Percentiles rank a stretch among this genome's conserved stretches.
These are phyloP conservation scores for Penaeus indicus DNA, from an alignment of 1,140 invertebrate species.

Conservation along the genomic window DNA sequence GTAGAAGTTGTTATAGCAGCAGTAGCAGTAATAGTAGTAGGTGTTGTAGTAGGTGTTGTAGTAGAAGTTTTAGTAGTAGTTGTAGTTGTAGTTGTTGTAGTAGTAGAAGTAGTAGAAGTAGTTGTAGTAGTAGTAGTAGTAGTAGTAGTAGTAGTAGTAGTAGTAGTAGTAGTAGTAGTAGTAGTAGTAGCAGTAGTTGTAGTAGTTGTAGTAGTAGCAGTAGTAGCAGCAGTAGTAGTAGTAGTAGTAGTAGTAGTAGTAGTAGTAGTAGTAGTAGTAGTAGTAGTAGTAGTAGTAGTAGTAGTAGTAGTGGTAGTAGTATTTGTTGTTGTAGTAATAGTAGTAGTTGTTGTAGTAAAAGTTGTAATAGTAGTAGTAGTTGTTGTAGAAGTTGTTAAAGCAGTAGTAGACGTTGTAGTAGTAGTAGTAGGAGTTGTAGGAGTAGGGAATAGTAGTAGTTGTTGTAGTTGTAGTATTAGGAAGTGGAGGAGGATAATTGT, in stretches of 20 bases:
- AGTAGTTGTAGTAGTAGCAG: slow-evolving; percentile 13
- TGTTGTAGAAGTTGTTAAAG: not conserved
- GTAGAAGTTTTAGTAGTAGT: not conserved
- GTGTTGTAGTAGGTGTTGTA: not conserved
- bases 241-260: slow-evolving; percentile 9
- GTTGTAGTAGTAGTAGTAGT: slow-evolving; percentile 6
- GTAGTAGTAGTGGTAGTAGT: slow-evolving; percentile 13
- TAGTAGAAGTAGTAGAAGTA: slow-evolving; percentile 7
- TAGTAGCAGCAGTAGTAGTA: slow-evolving; percentile 13
- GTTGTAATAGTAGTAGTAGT: slow-evolving; percentile 16
- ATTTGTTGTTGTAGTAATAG: not conserved
- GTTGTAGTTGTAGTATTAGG: no score
- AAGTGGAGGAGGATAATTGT: no score
- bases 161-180: slow-evolving; percentile 23
- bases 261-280: slow-evolving; percentile 17
- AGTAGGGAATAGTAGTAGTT: no score
- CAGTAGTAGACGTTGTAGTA: not conserved
- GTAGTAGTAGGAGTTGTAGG: no score
- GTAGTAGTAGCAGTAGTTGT: not conserved
- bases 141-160: slow-evolving; percentile 24
- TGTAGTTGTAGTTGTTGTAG: not conserved
- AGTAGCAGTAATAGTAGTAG: slow-evolving; percentile 11
- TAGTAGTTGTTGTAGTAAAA: slow-evolving; percentile 2
- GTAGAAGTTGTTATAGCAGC: not conserved
- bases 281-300: slow-evolving; percentile 18